phyloP scores from a whole-genome alignment of 2,888 invertebrate genomes.

The Volucella bombylans region DNA sequence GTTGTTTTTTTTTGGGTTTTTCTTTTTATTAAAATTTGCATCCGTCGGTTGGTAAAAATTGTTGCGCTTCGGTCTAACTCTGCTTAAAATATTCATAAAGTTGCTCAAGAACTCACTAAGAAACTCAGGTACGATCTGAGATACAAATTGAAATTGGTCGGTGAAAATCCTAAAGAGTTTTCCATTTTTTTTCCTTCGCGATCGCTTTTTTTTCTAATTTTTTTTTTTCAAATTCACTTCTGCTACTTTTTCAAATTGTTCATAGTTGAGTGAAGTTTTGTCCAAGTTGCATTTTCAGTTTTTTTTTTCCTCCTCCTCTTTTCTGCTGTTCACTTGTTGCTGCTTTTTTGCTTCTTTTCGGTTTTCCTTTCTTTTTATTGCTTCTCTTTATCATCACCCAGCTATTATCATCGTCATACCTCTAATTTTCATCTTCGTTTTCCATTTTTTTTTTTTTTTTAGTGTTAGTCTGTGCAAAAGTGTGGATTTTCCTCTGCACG shows the following conservation, averaged over 20 bases:
- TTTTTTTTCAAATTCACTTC: constrained; percentile 38
- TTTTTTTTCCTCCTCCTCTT: constrained; percentile 51
- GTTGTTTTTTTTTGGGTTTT: constrained; percentile 24
- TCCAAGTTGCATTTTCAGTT: constrained; percentile 72
- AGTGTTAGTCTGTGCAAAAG: constrained; percentile 70
- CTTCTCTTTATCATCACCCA: constrained; percentile 55
- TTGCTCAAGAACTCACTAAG: neutral
- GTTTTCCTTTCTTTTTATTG: constrained; percentile 27
- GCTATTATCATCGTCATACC: constrained; percentile 62
- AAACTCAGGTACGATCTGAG: neutral
- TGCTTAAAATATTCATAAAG: neutral
- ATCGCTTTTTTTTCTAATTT: constrained; percentile 44
- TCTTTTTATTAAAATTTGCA: neutral
- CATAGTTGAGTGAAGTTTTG: constrained; percentile 74
- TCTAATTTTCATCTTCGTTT: constrained; percentile 28
- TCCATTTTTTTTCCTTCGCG: constrained; percentile 52
- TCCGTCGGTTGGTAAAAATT: no score
- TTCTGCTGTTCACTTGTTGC: neutral
- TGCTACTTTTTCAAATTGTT: constrained; percentile 57
- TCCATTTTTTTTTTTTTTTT: constrained; percentile 56
- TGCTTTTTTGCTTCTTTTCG: constrained; percentile 9
- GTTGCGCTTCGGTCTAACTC: neutral
- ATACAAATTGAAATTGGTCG: no score
- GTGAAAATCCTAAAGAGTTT: constrained; percentile 16
- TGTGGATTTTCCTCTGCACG: constrained; percentile 59